phyloP scores from a whole-genome alignment of 2,888 invertebrate genomes.

The Imbricaverruca yamaguchii region DNA sequence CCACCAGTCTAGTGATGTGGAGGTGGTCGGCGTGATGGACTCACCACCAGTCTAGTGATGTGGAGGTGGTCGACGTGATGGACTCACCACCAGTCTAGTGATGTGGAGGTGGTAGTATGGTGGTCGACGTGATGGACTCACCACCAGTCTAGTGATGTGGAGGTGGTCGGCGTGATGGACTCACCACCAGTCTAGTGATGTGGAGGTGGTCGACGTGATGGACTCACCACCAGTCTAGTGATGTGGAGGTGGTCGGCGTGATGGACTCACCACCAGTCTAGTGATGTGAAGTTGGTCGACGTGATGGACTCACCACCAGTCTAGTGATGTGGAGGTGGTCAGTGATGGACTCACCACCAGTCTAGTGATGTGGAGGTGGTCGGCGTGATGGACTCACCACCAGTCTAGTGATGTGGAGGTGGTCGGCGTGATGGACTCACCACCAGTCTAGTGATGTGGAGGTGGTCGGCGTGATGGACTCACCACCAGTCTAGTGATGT shows the following conservation, averaged over 20 bases:
- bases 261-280: constrained; percentile 8
- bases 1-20: constrained; percentile 9
- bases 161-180: constrained; percentile 8
- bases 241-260: constrained; percentile 13
- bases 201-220: constrained; percentile 6
- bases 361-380: constrained; percentile 9
- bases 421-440: constrained; percentile 9
- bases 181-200: constrained; percentile 8
- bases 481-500: constrained; percentile 8
- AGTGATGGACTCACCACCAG: constrained; percentile 12
- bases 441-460: constrained; percentile 9
- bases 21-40: constrained; percentile 8
- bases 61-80: constrained; percentile 6
- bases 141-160: constrained; percentile 9
- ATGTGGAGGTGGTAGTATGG: constrained; percentile 17
- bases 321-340: constrained; percentile 13
- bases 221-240: constrained; percentile 10
- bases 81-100: constrained; percentile 10
- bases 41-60: constrained; percentile 8
- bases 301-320: constrained; percentile 2
- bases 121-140: not conserved
- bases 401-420: constrained; percentile 7
- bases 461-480: not conserved
- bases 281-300: constrained; percentile 11
- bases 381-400: constrained; percentile 8